Percentiles rank a stretch among this genome's conserved stretches.
These are phyloP conservation scores for Pseudorhombus dupliciocellatus DNA, from an alignment of 2,113 vertebrate genomes.

Conservation along the genomic window DNA sequence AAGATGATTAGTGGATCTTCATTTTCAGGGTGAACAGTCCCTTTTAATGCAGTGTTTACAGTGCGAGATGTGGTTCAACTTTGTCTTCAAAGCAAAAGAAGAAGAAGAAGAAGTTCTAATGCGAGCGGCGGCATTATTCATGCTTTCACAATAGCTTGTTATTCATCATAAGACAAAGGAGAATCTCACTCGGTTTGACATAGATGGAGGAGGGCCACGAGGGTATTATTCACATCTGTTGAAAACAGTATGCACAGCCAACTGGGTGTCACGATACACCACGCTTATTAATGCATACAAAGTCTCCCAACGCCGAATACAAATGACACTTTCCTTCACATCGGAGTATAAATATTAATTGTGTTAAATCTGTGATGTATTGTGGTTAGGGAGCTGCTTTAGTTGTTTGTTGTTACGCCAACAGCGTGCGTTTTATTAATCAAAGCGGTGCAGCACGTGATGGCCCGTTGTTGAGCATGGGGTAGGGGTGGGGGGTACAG, in stretches of 20 bases:
- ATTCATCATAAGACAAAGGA: conserved; percentile 81
- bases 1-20: too few species aligned
- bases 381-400: conserved; percentile 50
- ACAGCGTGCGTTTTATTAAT: conserved; percentile 52
- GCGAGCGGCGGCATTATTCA: conserved; percentile 69
- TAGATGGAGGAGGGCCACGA: conserved; percentile 76
- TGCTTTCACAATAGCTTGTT: conserved; percentile 72
- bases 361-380: conserved; percentile 70
- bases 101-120: conserved; percentile 54
- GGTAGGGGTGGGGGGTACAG: neutral
- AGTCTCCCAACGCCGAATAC: conserved; percentile 69
- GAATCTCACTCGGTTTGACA: conserved; percentile 73
- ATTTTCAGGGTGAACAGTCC: too few species aligned
- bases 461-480: neutral
- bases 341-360: conserved; percentile 76
- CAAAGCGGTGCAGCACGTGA: conserved; percentile 35
- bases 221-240: conserved; percentile 79
- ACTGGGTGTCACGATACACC: conserved; percentile 73
- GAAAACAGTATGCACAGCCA: conserved; percentile 70
- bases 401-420: conserved; percentile 55
- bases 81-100: conserved; percentile 51
- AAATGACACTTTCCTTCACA: conserved; percentile 70
- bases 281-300: conserved; percentile 77
- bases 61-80: conserved; percentile 37
- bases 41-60: neutral